Percentiles rank a stretch among this genome's conserved stretches.
Evolutionary conservation across 2,113 vertebrate genomes (phyloP).

Genomic region (Polypterus senegalus): DNA sequence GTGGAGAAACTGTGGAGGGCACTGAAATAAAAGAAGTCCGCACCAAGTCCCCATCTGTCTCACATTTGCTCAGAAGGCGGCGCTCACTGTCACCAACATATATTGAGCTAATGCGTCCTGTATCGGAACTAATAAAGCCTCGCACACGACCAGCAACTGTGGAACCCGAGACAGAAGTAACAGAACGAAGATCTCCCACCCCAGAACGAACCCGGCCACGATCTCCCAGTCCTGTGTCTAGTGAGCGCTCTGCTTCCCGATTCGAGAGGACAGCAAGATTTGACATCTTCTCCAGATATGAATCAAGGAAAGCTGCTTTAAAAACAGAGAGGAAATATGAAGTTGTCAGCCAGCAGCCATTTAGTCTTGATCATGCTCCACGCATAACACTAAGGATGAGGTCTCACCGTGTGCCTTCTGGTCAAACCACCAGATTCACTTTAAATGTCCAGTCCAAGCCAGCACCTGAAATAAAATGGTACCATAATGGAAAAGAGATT

Average conservation of each 20-base stretch:
- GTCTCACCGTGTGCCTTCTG: constrained; percentile 74
- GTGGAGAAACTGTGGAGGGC: constrained; percentile 53
- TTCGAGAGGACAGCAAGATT: constrained; percentile 77
- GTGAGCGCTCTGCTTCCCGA: constrained; percentile 71
- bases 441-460: constrained; percentile 87
- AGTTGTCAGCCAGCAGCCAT: constrained; percentile 77
- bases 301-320: constrained; percentile 82
- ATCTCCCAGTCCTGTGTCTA: constrained; percentile 88
- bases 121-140: constrained; percentile 69
- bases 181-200: constrained; percentile 62
- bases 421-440: constrained; percentile 77
- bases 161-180: constrained; percentile 41
- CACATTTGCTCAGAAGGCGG: constrained; percentile 68
- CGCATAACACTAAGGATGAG: constrained; percentile 87
- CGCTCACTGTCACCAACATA: constrained; percentile 89
- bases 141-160: constrained; percentile 35
- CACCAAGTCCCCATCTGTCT: constrained; percentile 48
- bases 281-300: constrained; percentile 86
- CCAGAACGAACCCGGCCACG: constrained; percentile 81
- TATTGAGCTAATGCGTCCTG: constrained; percentile 82
- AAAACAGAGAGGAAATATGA: constrained; percentile 79
- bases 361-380: constrained; percentile 82
- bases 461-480: constrained; percentile 80
- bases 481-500: constrained; percentile 78
- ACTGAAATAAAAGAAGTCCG: constrained; percentile 50